Evolutionary conservation across 2,888 invertebrate genomes (phyloP).

Genomic region (Acanthosepion pharaonis): DNA sequence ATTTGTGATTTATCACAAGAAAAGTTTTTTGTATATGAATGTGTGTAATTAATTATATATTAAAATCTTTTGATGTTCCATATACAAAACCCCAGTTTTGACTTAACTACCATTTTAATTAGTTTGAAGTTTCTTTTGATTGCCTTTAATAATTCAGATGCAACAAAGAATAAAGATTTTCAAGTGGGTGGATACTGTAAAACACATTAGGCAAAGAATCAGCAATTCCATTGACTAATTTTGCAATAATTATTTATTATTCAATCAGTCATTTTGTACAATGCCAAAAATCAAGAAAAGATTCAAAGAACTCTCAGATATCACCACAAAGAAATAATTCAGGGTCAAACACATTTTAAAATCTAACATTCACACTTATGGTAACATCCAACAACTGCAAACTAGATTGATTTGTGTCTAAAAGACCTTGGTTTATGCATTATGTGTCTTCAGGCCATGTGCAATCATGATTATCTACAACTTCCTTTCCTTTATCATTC

Average conservation of each 20-base stretch:
- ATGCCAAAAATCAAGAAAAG: neutral
- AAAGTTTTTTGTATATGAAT: slow-evolving; percentile 3
- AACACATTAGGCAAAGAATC: neutral
- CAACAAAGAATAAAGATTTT: slow-evolving; percentile 20
- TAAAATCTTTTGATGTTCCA: neutral
- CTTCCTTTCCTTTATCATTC: no score
- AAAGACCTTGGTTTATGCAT: no score
- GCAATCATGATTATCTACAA: no score
- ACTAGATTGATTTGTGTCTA: no score
- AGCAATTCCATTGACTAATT: neutral
- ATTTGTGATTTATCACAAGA: neutral
- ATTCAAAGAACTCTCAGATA: neutral
- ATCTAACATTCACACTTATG: no score
- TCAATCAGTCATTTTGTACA: neutral
- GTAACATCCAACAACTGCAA: no score
- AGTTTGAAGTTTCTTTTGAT: slow-evolving; percentile 22
- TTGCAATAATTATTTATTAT: neutral
- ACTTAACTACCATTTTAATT: neutral
- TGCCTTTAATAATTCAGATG: neutral
- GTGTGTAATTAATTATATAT: neutral
- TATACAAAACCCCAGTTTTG: neutral
- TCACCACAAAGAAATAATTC: neutral
- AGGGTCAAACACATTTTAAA: neutral
- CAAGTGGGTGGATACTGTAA: neutral
- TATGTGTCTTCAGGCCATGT: no score